Percentiles rank a stretch among this genome's conserved stretches.
These are phyloP conservation scores for Pristionchus maxplancki DNA, from an alignment of 2,888 invertebrate species.

Conservation along the genomic window DNA sequence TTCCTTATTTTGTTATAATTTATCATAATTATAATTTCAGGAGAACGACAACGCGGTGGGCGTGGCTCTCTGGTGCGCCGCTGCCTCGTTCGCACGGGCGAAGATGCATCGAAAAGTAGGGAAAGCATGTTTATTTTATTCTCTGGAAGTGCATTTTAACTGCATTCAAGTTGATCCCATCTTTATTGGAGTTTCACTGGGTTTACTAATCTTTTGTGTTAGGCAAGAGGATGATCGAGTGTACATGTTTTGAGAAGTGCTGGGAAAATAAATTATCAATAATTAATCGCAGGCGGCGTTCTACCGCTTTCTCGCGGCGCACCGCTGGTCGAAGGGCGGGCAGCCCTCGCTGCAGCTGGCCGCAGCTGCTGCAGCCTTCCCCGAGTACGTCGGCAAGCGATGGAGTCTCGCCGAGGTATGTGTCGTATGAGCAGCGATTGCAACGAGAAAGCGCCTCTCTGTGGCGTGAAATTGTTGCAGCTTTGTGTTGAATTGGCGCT, in stretches of 20 bases:
- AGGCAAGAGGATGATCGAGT: constrained; percentile 78
- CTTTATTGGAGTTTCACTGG: background rate
- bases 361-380: constrained; percentile 55
- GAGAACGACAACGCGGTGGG: constrained; percentile 93
- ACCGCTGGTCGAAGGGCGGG: constrained; percentile 81
- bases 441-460: background rate
- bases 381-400: constrained; percentile 48
- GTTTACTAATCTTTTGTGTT: background rate
- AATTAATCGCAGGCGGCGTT: constrained; percentile 95
- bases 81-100: constrained; percentile 93
- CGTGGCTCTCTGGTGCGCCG: constrained; percentile 78
- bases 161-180: background rate
- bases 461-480: background rate
- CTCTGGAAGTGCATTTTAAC: too few relatives aligned
- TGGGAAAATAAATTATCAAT: too few relatives aligned
- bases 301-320: constrained; percentile 95
- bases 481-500: too few relatives aligned
- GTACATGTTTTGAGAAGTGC: constrained; percentile 82
- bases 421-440: background rate
- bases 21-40: constrained; percentile 68
- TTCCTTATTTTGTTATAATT: too few relatives aligned
- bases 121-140: too few relatives aligned
- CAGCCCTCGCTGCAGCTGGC: constrained; percentile 61
- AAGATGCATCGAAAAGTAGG: constrained; percentile 79
- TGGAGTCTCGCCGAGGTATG: constrained; percentile 38